Evolutionary conservation across 2,797 vertebrate genomes (phyloP), one percentile per base, ranked within the genome.

Genomic region (Bucorvus abyssinicus): DNA sequence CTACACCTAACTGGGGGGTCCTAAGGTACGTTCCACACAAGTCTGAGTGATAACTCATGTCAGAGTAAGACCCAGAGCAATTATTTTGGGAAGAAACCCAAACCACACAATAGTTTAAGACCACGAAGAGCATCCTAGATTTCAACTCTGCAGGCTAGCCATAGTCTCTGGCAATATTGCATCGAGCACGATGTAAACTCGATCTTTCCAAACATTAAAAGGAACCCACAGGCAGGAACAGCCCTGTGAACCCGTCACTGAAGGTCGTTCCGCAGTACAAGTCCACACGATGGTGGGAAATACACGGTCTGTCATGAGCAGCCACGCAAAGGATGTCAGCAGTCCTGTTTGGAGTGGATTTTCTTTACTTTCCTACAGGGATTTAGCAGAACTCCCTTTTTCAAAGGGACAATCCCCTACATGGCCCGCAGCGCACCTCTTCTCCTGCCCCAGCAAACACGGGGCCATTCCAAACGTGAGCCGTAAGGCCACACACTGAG

Each of bases 1-100:
- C 22, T 74, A 14, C 0, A 2, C 23, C n/a, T 40, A 6, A 53
- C 2, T 22, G 22, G 6, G 12, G 12, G 16, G 3, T 73, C 65
- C 70, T 77, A 34, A 61, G 29, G 59, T 24, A 18, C 19, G 64
- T 80, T n/a, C 73, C 74, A 45, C 29, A 23, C 12, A 45, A 27
- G 1, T 47, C 45, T 34, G 45, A 14, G 55, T 17, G 59, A 44
- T 50, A 60, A 47, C 6, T 87, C 44, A 3, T 1, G 2, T n/a
- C 78, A 61, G 20, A 55, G 14, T 15, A 75, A 76, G 17, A 16
- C 45, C 73, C 36, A 45, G 7, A 87, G 36, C 6, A 49, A 12
- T 42, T n/a, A 30, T 13, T 0, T 0, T 1, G 18, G 8, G 17
- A n/a, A 36, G 44, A 55, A 84, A 68, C 10, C 22, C 47, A 87